Conservation (phyloP, 2,113 vertebrate species). For the Budorcas taxicolor region DNA sequence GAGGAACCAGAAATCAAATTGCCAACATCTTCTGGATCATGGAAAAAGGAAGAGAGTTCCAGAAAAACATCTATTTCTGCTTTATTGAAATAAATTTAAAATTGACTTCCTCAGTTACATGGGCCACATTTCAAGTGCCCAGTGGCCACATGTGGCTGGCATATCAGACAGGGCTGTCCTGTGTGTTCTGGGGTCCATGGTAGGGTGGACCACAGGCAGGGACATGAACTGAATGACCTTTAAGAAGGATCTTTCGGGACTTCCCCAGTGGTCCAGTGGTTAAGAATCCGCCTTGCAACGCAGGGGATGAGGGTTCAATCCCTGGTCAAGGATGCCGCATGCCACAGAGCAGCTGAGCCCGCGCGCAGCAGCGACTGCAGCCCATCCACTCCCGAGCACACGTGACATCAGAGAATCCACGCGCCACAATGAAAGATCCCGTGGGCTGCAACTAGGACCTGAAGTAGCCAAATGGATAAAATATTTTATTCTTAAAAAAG, state of each 20-base stretch:
- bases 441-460: not conserved
- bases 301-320: not conserved
- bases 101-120: not conserved
- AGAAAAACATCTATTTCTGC: not conserved
- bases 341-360: not conserved
- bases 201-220: not conserved
- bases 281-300: not conserved
- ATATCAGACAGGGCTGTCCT: too few species aligned
- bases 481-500: not conserved
- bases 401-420: rapidly evolving
- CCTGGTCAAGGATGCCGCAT: not conserved
- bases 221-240: not conserved
- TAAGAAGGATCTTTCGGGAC: not conserved
- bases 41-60: too few species aligned
- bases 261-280: not conserved
- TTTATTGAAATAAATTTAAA: not conserved
- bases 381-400: not conserved
- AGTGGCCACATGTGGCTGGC: not conserved
- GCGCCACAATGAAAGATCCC: rapidly evolving
- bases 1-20: too few species aligned
- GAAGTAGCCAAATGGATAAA: rapidly evolving
- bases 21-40: too few species aligned
- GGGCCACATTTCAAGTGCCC: not conserved
- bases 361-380: rapidly evolving
- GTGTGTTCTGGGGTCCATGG: not conserved